phyloP scores from a whole-genome alignment of 1,140 invertebrate genomes.

The Caligus rogercresseyi region DNA sequence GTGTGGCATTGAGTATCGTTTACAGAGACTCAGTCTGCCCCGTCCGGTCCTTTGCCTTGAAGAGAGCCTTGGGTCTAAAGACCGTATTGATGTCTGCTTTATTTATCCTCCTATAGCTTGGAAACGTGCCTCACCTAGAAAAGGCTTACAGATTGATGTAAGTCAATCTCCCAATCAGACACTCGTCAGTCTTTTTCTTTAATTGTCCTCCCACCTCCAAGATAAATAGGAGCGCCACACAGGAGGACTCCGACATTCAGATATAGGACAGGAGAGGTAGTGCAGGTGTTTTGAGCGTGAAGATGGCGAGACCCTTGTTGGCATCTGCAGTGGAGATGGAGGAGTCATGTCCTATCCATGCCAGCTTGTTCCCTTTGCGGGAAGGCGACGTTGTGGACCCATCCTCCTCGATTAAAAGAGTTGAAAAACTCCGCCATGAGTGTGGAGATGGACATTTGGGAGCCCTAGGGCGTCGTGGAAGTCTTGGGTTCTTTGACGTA shows the following conservation, averaged over 20 bases:
- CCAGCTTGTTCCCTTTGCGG: constrained; percentile 80
- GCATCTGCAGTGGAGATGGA: constrained; percentile 84
- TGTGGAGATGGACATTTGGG: constrained; percentile 66
- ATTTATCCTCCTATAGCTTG: constrained; percentile 76
- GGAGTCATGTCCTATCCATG: constrained; percentile 93
- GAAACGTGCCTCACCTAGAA: constrained; percentile 49
- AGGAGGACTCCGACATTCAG: constrained; percentile 74
- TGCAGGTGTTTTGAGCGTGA: constrained; percentile 60
- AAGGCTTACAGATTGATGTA: constrained; percentile 31
- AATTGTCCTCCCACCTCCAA: constrained; percentile 41
- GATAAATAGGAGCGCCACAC: constrained; percentile 75
- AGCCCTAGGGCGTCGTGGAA: constrained; percentile 68
- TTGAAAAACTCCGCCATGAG: constrained; percentile 80
- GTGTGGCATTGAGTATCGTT: constrained; percentile 73
- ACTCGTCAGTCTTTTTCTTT: not conserved
- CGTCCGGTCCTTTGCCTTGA: constrained; percentile 83
- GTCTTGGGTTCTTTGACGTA: constrained; percentile 88
- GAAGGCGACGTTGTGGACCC: constrained; percentile 90
- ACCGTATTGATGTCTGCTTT: constrained; percentile 70
- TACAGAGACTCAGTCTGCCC: constrained; percentile 66
- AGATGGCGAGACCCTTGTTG: constrained; percentile 39
- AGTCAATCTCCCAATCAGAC: not conserved
- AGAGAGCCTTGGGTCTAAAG: constrained; percentile 78
- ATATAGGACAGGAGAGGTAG: constrained; percentile 79
- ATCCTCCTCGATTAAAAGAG: constrained; percentile 52